phyloP scores from a whole-genome alignment of 2,888 invertebrate genomes.

The Norana najaformis region DNA sequence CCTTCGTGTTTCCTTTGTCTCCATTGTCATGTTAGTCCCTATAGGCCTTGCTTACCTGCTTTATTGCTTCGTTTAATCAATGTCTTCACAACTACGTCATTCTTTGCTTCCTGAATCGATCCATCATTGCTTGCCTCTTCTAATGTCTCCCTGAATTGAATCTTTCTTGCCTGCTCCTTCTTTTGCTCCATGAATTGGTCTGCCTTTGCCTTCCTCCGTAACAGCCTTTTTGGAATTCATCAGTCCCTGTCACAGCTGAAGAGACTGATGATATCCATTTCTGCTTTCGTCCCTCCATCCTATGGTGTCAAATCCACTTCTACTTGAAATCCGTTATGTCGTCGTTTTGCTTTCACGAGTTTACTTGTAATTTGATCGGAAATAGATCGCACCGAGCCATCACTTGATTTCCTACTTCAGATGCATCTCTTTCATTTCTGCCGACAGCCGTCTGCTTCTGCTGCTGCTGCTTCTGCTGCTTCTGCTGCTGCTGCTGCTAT shows the following conservation, averaged over 20 bases:
- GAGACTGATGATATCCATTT: too few species aligned
- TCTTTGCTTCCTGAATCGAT: too few species aligned
- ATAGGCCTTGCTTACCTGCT: too few species aligned
- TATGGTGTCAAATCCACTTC: neutral
- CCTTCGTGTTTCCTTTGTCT: too few species aligned
- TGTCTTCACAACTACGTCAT: too few species aligned
- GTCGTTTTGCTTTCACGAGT: neutral
- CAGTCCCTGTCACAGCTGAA: too few species aligned
- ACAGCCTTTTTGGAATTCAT: neutral
- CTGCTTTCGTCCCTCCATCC: neutral
- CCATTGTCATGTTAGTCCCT: too few species aligned
- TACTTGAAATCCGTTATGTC: neutral
- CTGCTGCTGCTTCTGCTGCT: neutral
- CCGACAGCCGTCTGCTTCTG: neutral
- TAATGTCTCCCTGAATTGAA: neutral
- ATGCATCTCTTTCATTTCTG: neutral
- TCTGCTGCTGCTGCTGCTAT: neutral
- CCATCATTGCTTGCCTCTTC: too few species aligned
- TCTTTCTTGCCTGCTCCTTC: neutral
- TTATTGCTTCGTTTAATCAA: too few species aligned
- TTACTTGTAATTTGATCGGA: too few species aligned
- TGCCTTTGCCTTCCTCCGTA: too few species aligned
- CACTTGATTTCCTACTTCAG: neutral
- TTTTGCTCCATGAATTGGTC: too few species aligned
- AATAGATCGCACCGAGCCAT: neutral